phyloP scores from a whole-genome alignment of 2,113 vertebrate species.

The Fukomys damarensis region DNA sequence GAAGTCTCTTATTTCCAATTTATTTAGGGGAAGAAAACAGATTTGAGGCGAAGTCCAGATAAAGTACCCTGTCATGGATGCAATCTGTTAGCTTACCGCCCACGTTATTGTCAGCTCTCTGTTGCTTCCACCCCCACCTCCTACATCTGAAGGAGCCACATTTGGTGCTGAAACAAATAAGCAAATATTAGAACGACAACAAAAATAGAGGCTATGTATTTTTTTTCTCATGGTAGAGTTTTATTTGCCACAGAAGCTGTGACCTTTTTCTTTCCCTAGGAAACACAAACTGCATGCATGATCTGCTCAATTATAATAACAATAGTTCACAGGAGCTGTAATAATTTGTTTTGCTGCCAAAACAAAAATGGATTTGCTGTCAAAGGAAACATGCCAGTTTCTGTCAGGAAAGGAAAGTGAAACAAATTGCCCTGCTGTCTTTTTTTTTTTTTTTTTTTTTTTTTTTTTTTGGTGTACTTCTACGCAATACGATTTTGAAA shows the following conservation, averaged over 20 bases:
- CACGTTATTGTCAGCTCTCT: conserved; percentile 97
- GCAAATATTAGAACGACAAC: neutral
- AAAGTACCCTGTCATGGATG: accelerated
- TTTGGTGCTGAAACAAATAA: conserved; percentile 91
- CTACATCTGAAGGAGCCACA: conserved; percentile 96
- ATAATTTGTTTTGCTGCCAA: conserved; percentile 82
- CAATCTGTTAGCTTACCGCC: conserved; percentile 89
- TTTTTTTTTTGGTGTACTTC: neutral
- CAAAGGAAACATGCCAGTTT: conserved; percentile 64
- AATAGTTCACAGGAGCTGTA: conserved; percentile 79
- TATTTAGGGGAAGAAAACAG: conserved; percentile 7
- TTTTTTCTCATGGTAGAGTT: conserved; percentile 38
- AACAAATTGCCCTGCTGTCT: neutral
- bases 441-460: neutral
- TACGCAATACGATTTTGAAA: conserved; percentile 32
- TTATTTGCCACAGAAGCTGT: conserved; percentile 55
- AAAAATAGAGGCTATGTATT: neutral
- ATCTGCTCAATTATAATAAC: conserved; percentile 80
- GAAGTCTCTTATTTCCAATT: neutral
- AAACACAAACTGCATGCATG: conserved; percentile 73
- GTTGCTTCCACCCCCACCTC: conserved; percentile 94
- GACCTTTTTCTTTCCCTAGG: conserved; percentile 63
- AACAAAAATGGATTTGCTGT: conserved; percentile 80
- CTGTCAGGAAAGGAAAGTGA: neutral
- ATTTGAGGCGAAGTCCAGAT: neutral